These are phyloP conservation scores for Brotogeris chrysoptera DNA, from an alignment of 2,797 vertebrate species.

Conservation along the genomic window DNA sequence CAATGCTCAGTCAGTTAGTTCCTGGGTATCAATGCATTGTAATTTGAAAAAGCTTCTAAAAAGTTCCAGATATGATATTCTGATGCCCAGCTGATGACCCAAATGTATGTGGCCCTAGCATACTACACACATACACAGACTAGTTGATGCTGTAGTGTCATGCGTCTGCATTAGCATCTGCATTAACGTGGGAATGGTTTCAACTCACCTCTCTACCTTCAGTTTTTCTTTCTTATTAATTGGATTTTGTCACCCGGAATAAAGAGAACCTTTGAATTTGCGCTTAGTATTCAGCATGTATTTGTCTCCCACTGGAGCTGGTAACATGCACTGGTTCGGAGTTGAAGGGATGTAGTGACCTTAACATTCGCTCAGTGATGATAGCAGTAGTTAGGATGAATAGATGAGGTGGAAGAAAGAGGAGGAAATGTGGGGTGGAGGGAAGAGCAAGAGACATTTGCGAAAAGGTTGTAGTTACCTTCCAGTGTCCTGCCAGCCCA, in stretches of 20 bases:
- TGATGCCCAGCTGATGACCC: neutral
- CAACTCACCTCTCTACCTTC: neutral
- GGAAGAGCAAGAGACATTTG: neutral
- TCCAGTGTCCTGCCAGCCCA: neutral
- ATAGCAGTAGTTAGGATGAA: neutral
- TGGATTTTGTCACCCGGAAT: neutral
- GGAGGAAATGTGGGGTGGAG: neutral
- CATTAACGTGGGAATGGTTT: neutral
- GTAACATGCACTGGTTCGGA: neutral
- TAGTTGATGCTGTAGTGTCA: neutral
- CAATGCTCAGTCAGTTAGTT: constrained; percentile 16
- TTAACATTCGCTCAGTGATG: neutral
- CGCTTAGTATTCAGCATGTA: neutral
- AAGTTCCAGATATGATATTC: neutral
- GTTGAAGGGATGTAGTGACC: neutral
- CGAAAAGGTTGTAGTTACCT: neutral
- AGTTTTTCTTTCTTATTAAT: neutral
- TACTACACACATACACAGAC: fast-evolving
- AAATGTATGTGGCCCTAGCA: neutral
- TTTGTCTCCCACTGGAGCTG: neutral
- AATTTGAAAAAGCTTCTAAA: constrained; percentile 17
- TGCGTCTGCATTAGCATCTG: neutral
- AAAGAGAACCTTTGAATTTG: neutral
- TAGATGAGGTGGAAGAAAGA: neutral
- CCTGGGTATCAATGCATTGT: neutral